Base-by-base conservation (phyloP, 92 coral and sea anemone species). In the Zoanthus solanderi region DNA sequence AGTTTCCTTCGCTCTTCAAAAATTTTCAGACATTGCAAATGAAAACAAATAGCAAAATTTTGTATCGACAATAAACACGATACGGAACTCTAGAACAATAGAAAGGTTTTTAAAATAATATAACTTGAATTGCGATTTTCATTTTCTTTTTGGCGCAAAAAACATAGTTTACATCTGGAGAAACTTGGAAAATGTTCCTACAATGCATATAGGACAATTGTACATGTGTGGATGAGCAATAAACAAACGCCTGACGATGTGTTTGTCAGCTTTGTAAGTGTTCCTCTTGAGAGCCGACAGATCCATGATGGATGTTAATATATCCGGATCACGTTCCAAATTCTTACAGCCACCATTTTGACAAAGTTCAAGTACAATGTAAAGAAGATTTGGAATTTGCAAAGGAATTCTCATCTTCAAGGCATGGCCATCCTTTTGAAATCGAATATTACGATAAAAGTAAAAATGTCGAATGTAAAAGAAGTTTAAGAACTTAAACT, bases 351-450 rank as follows among this genome's bases (percentile, higher is more conserved):
- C 82, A 54, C 29, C 82, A 77, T 52, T 28, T 77, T 53, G 82
- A 15, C 82, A 77, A 77, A 77, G 82, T 77, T 77, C 82, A 77
- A 77, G 82, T 77, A 77, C 66, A 77, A 77, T 48, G 48, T 23
- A 52, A 77, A 66, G 66, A 77, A 53, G 34, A 48, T 7, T 23
- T 12, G 61, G 61, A 77, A 77, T 77, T 54, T 53, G 18, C 45
- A 46, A 54, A 56, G 61, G 29, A 54, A 54, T 53, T 77, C 52
- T 53, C 46, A 23, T 28, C 66, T 7, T 57, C n/a, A 77, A 56
- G 44, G 17, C 44, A 77, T 16, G 65, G 23, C 47, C 28, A 53
- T 50, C 8, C 44, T 50, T 28, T 52, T 16, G 44, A 52, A 52
- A 76, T 30, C 47, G 13, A 67, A 42, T 30, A 52, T 46, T 29